phyloP scores from a whole-genome alignment of 2,797 vertebrate species.

The Danio jaintianensis region DNA sequence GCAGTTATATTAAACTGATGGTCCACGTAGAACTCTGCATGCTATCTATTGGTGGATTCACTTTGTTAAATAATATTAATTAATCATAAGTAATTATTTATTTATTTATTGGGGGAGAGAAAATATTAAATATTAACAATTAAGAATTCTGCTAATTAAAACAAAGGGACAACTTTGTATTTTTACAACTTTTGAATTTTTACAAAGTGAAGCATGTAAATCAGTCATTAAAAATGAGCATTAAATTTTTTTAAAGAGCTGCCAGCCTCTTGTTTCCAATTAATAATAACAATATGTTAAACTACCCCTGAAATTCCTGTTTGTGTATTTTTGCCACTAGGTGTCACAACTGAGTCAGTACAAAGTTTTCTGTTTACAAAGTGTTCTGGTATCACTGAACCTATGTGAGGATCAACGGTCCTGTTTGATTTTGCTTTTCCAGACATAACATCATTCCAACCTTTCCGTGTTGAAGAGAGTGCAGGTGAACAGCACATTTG shows the following conservation, averaged over 20 bases:
- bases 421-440: constrained; percentile 18
- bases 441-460: constrained; percentile 26
- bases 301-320: not conserved
- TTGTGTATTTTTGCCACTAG: constrained; percentile 38
- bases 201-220: not conserved
- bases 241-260: not conserved
- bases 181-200: too few species aligned
- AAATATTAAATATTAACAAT: not conserved
- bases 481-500: constrained; percentile 13
- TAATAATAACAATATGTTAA: not conserved
- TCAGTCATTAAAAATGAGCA: not conserved
- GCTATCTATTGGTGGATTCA: not conserved
- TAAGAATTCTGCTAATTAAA: not conserved
- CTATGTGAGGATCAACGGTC: not conserved
- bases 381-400: constrained; percentile 7
- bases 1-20: not conserved
- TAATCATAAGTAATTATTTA: too few species aligned
- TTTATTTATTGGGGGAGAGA: not conserved
- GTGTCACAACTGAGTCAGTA: constrained; percentile 43
- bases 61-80: too few species aligned
- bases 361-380: constrained; percentile 3
- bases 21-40: not conserved
- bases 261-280: not conserved
- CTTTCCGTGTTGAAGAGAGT: not conserved
- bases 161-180: not conserved